These are phyloP conservation scores for Hemitrygon akajei DNA, from an alignment of 2,797 vertebrate species.

Conservation along the genomic window DNA sequence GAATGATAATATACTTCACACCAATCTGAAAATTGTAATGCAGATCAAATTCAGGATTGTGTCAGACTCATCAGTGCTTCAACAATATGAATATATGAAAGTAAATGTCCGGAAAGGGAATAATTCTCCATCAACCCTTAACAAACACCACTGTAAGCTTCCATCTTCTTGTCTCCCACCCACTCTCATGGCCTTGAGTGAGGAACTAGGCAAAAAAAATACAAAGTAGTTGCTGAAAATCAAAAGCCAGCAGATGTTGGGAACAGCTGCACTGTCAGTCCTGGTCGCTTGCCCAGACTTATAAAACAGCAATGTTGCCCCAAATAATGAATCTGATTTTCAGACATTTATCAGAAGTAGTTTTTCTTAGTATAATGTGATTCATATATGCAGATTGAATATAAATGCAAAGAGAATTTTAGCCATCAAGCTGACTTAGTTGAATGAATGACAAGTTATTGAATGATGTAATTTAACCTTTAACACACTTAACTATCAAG, in stretches of 20 bases:
- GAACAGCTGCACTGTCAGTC: not conserved
- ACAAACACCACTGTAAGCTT: not conserved
- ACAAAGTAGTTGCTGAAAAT: no score
- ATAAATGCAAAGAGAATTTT: constrained; percentile 15
- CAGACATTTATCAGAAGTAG: not conserved
- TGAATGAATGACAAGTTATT: constrained; percentile 19
- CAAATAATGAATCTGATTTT: not conserved
- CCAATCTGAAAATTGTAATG: not conserved
- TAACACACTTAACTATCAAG: not conserved
- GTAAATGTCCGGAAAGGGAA: not conserved
- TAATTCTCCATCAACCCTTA: not conserved
- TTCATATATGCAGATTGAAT: constrained; percentile 11
- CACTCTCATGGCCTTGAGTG: no score
- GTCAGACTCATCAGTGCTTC: not conserved
- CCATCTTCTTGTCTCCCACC: no score
- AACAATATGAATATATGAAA: not conserved
- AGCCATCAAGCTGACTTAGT: not conserved
- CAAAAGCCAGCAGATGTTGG: no score
- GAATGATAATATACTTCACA: not conserved
- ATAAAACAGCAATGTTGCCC: not conserved
- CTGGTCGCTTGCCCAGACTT: not conserved
- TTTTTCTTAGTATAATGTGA: not conserved
- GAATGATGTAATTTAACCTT: constrained; percentile 25
- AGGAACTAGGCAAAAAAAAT: no score
- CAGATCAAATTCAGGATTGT: not conserved